A percentile compares a stretch with the other conserved stretches of the same genome.
phyloP scores from a whole-genome alignment of 2,888 invertebrate species.

The Drosophila birchii region DNA sequence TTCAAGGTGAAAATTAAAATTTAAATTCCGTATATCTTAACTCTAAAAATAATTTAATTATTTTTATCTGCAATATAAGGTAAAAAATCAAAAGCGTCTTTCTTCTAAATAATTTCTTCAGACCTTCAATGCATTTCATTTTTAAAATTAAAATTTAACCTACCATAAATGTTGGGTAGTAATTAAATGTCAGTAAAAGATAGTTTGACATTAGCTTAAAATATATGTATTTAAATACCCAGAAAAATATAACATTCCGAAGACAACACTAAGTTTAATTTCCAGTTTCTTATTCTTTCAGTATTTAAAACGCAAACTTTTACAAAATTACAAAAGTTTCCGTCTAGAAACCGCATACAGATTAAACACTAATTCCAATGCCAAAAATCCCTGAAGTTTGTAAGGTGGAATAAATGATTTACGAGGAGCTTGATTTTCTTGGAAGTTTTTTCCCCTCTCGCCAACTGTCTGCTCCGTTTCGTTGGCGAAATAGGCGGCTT shows the following conservation, averaged over 20 bases:
- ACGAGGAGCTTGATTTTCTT: background rate
- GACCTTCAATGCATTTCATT: background rate
- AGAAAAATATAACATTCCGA: background rate
- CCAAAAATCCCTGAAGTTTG: conserved; percentile 15
- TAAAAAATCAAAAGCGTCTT: too few relatives aligned
- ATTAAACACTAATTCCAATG: conserved; percentile 21
- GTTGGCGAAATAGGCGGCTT: conserved; percentile 39
- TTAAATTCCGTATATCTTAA: background rate
- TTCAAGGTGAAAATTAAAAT: background rate
- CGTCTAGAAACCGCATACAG: conserved; percentile 15
- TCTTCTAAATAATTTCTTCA: too few relatives aligned
- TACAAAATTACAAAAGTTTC: conserved; percentile 42
- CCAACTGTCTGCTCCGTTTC: conserved; percentile 16
- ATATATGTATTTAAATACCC: background rate
- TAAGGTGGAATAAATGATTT: background rate
- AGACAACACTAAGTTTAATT: background rate
- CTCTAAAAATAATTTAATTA: background rate
- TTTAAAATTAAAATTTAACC: background rate
- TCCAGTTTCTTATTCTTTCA: background rate
- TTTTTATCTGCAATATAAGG: too few relatives aligned
- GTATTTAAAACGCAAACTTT: conserved; percentile 13
- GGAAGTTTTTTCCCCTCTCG: conserved; percentile 31
- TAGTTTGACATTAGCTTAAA: background rate
- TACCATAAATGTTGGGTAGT: background rate
- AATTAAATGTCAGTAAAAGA: background rate